Percentiles rank a stretch among this genome's conserved stretches.
Evolutionary conservation across 2,113 vertebrate genomes (phyloP).

Genomic region (Percina caprodes): DNA sequence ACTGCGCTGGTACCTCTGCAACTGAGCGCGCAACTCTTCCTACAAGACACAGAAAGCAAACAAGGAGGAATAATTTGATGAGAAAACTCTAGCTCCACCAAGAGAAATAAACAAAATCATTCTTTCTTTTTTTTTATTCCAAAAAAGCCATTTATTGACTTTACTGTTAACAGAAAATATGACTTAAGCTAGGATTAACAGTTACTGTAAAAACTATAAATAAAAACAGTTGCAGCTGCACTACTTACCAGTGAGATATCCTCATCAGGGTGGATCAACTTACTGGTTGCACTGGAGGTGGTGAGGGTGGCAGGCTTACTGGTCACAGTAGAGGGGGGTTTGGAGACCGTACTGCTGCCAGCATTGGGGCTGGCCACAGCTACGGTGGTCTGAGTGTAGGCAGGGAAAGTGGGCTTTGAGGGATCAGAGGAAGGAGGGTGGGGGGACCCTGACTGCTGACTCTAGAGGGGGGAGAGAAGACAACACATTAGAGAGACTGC

Average conservation of each 20-base stretch:
- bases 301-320: slow-evolving; percentile 96
- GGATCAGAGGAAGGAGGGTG: slow-evolving; percentile 83
- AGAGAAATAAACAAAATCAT: neutral
- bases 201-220: slow-evolving; percentile 69
- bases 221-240: slow-evolving; percentile 20
- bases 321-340: slow-evolving; percentile 91
- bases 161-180: neutral
- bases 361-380: slow-evolving; percentile 64
- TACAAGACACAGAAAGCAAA: slow-evolving; percentile 65
- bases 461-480: slow-evolving; percentile 43
- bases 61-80: neutral
- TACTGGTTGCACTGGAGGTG: slow-evolving; percentile 97
- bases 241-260: slow-evolving; percentile 97
- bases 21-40: slow-evolving; percentile 94
- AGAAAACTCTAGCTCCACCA: neutral
- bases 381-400: slow-evolving; percentile 90
- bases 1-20: slow-evolving; percentile 91
- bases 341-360: slow-evolving; percentile 89
- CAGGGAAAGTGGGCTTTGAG: slow-evolving; percentile 94
- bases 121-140: neutral
- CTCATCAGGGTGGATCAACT: slow-evolving; percentile 99
- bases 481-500: slow-evolving; percentile 10
- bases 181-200: slow-evolving; percentile 3
- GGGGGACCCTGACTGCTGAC: slow-evolving; percentile 57
- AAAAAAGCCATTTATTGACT: neutral